phyloP scores from a whole-genome alignment of 92 coral and sea anemone genomes.

The Zoanthus sociatus region DNA sequence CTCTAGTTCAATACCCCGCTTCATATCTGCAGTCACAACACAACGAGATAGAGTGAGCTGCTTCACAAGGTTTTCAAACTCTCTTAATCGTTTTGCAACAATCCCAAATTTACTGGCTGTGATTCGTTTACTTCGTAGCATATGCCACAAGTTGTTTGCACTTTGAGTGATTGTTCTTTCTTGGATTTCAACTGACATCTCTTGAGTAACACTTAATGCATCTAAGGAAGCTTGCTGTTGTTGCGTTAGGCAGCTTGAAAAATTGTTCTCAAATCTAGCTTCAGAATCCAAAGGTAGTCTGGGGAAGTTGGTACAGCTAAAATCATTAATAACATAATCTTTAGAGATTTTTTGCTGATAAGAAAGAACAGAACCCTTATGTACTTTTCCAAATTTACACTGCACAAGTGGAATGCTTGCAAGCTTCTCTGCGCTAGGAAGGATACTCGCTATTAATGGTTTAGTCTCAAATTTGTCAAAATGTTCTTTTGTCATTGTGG shows the following conservation, averaged over 20 bases:
- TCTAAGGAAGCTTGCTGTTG: slow-evolving; percentile 55
- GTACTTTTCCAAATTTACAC: slow-evolving; percentile 61
- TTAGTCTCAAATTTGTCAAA: slow-evolving; percentile 27
- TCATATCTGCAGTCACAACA: slow-evolving; percentile 59
- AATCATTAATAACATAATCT: slow-evolving; percentile 65
- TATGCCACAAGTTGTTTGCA: slow-evolving; percentile 57
- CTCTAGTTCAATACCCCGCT: slow-evolving; percentile 62
- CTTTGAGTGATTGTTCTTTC: slow-evolving; percentile 63
- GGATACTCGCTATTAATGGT: slow-evolving; percentile 42
- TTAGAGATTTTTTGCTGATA: slow-evolving; percentile 57
- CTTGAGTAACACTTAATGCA: slow-evolving; percentile 30
- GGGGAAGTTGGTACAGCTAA: slow-evolving; percentile 55
- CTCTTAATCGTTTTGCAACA: slow-evolving; percentile 45
- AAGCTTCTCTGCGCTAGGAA: slow-evolving; percentile 29
- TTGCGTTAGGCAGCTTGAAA: slow-evolving; percentile 20
- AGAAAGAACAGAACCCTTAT: slow-evolving; percentile 60
- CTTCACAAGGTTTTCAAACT: slow-evolving; percentile 61
- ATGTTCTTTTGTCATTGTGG: slow-evolving; percentile 47
- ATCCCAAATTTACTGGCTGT: slow-evolving; percentile 76
- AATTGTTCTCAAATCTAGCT: slow-evolving; percentile 48
- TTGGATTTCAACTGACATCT: slow-evolving; percentile 43
- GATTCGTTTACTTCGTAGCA: slow-evolving; percentile 59
- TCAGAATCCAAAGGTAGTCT: slow-evolving; percentile 44
- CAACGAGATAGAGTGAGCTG: slow-evolving; percentile 59
- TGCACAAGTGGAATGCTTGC: slow-evolving; percentile 47